These are phyloP conservation scores for Neoarius graeffei DNA, from an alignment of 2,113 vertebrate genomes.

Conservation along the genomic window DNA sequence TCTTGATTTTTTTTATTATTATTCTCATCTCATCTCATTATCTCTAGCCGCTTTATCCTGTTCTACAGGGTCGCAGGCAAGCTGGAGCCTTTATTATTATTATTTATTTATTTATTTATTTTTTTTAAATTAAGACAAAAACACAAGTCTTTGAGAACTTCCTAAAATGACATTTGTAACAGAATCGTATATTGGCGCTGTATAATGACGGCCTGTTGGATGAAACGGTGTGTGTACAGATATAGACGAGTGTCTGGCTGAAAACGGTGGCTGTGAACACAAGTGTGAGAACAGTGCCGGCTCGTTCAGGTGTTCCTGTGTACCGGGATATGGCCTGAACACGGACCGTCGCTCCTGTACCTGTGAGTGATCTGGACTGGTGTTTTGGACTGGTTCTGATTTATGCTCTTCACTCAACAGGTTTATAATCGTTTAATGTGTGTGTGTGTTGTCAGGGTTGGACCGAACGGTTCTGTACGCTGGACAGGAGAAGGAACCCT, in stretches of 20 bases:
- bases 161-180: background rate
- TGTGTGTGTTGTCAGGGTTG: conserved; percentile 66
- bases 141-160: background rate
- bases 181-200: background rate
- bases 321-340: conserved; percentile 77
- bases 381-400: background rate
- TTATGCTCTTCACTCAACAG: no score
- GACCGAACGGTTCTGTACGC: conserved; percentile 68
- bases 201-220: background rate
- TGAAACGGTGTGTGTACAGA: conserved; percentile 69
- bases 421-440: conserved; percentile 67
- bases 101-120: background rate
- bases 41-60: no score
- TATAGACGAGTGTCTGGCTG: conserved; percentile 83
- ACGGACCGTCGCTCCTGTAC: conserved; percentile 81
- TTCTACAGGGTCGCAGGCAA: no score
- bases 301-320: conserved; percentile 86
- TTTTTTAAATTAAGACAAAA: background rate
- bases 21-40: no score
- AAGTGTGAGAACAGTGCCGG: conserved; percentile 83
- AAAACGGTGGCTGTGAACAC: conserved; percentile 81
- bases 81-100: no score
- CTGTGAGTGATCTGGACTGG: conserved; percentile 71
- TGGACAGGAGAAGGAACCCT: conserved; percentile 61
- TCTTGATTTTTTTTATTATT: no score